These are phyloP conservation scores for Antennarius striatus DNA, from an alignment of 2,113 vertebrate genomes.

Conservation along the genomic window DNA sequence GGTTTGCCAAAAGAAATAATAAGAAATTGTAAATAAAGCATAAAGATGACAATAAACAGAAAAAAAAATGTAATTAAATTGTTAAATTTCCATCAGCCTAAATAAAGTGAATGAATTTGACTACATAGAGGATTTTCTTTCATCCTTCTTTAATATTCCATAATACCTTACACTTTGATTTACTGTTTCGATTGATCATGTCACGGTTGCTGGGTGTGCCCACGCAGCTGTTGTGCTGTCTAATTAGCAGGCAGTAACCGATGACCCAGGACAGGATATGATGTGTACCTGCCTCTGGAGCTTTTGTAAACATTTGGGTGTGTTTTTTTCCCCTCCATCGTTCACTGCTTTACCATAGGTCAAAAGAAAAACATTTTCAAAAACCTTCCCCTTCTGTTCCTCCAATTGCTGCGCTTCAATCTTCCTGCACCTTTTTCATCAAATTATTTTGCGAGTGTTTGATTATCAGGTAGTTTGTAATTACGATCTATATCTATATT, in stretches of 20 bases:
- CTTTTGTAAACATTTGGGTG: constrained; percentile 74
- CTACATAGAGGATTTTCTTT: neutral
- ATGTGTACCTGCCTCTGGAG: constrained; percentile 70
- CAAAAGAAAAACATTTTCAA: constrained; percentile 65
- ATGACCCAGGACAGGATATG: constrained; percentile 77
- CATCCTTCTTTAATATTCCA: neutral
- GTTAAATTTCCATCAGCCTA: constrained; percentile 13
- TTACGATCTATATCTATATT: constrained; percentile 16
- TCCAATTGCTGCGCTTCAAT: constrained; percentile 32
- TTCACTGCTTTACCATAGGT: constrained; percentile 57
- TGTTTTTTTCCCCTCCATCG: constrained; percentile 66
- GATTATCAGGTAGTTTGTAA: constrained; percentile 12
- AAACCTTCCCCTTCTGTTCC: constrained; percentile 23
- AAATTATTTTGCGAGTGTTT: constrained; percentile 49
- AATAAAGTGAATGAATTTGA: constrained; percentile 7
- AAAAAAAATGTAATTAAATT: constrained; percentile 22
- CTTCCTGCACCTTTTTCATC: constrained; percentile 12
- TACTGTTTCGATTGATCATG: constrained; percentile 50
- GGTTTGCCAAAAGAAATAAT: constrained; percentile 28
- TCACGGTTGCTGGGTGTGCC: constrained; percentile 50
- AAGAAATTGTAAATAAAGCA: constrained; percentile 34
- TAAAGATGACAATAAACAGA: constrained; percentile 16
- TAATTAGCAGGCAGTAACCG: constrained; percentile 66
- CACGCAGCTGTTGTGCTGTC: constrained; percentile 60
- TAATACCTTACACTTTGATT: constrained; percentile 14